These are phyloP conservation scores for Acanthornis magna DNA, from an alignment of 2,797 vertebrate species.

Conservation along the genomic window DNA sequence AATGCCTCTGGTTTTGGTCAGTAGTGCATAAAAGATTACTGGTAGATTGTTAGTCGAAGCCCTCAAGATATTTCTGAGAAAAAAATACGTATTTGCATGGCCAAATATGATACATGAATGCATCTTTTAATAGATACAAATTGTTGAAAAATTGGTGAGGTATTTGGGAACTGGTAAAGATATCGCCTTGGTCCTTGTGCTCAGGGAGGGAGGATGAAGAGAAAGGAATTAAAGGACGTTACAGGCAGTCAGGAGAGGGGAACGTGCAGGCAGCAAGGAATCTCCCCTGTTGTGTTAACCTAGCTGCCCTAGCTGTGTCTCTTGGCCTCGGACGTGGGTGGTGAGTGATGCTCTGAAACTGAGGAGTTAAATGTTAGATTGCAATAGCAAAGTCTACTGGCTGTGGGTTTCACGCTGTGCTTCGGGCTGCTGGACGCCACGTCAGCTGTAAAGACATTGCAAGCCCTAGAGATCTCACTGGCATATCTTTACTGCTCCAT, in stretches of 20 bases:
- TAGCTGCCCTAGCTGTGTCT: background rate
- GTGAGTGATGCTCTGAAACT: background rate
- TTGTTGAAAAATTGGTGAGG: background rate
- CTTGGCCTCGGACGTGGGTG: background rate
- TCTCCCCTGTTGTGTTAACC: background rate
- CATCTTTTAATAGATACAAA: background rate
- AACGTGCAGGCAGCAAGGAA: background rate
- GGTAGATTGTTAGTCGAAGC: background rate
- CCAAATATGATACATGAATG: background rate
- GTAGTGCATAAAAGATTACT: background rate
- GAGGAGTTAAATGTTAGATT: background rate
- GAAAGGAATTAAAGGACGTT: background rate
- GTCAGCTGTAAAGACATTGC: background rate
- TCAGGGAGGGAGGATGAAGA: too few relatives aligned
- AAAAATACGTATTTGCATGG: background rate
- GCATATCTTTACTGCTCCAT: background rate
- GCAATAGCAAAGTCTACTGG: background rate
- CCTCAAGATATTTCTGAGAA: background rate
- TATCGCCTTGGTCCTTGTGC: fast-evolving
- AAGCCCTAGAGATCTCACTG: background rate
- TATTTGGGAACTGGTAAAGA: background rate
- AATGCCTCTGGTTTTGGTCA: background rate
- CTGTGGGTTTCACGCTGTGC: fast-evolving
- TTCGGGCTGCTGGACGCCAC: background rate
- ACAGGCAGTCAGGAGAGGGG: background rate